Evolutionary conservation across 2,888 invertebrate species (phyloP), one percentile per base, ranked within the genome.

Genomic region (Tenthredo distinguenda): DNA sequence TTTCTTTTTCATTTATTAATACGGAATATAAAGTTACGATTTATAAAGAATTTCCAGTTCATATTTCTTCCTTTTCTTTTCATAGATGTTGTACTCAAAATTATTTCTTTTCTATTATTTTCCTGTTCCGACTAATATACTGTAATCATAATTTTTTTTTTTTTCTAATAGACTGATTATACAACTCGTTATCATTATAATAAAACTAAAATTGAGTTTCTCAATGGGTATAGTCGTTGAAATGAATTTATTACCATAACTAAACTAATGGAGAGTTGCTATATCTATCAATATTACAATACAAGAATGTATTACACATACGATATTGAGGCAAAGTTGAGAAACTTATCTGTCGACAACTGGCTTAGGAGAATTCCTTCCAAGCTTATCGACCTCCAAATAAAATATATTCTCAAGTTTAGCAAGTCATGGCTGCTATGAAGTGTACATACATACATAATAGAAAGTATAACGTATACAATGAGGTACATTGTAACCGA

Each of bases 401-500:
- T 62, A 9, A 26, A 62, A 55, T 2, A 62, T 43, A 74, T 74
- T 74, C 43, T 43, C 0, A 43, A 47, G 10, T 74, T 74, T 21
- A 12, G 21, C 43, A 43, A 4, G 43, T 74, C 74, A 43, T 26
- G 74, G 74, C n/a, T 74, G 74, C 43, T 43, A 12, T 26, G 15
- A 12, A 43, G 43, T 47, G 21, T 5, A 43, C 37, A 40, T 72
- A 72, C 37, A 40, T 71, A 71, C 37, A 12, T 47, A 47, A n/a
- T 55, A 55, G 55, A 55, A 55, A 55, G 18, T 55, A n/a, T 50
- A 43, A 72, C 43, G 43, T 43, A 72, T 43, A 40, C 43, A 21
- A 72, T 72, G 37, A n/a, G 72, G n/a, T 71, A 77, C 18, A 55
- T 55, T 50, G 77, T 34, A 77, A 77, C 55, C 77, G 21, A 47